phyloP scores from a whole-genome alignment of 2,888 invertebrate species.

The Polydrusus pterygomalis region DNA sequence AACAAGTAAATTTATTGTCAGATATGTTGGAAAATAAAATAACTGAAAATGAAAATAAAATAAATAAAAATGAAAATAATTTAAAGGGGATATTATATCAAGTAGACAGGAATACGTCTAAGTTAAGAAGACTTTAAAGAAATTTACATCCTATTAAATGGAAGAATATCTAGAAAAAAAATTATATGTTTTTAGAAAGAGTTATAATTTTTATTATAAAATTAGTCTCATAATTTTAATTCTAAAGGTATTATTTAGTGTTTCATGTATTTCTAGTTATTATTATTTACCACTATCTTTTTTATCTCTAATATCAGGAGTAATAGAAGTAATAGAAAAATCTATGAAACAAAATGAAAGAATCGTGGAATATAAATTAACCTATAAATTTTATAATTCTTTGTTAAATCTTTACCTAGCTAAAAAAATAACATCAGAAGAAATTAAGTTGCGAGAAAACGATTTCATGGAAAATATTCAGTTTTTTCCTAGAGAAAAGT shows the following conservation, averaged over 20 bases:
- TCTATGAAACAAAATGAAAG: too few species aligned
- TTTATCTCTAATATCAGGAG: too few species aligned
- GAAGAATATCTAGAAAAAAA: neutral
- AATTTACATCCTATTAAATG: neutral
- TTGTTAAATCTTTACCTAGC: too few species aligned
- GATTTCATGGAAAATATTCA: neutral
- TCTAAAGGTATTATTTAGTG: neutral
- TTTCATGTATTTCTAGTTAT: too few species aligned
- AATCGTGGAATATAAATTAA: too few species aligned
- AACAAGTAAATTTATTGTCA: neutral
- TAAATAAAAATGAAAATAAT: too few species aligned
- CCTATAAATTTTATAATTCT: too few species aligned
- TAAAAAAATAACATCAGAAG: neutral
- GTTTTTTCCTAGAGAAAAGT: slow-evolving; percentile 1
- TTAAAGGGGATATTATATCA: neutral
- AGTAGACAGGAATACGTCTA: too few species aligned
- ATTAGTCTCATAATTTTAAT: neutral
- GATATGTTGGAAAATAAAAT: neutral
- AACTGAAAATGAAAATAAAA: neutral
- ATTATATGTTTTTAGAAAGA: neutral
- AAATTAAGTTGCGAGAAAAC: neutral
- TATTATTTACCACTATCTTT: too few species aligned
- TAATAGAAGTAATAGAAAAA: too few species aligned
- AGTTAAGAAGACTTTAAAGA: too few species aligned
- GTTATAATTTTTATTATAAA: neutral